phyloP scores from a whole-genome alignment of 2,888 invertebrate species.

The Dorcus hopei region DNA sequence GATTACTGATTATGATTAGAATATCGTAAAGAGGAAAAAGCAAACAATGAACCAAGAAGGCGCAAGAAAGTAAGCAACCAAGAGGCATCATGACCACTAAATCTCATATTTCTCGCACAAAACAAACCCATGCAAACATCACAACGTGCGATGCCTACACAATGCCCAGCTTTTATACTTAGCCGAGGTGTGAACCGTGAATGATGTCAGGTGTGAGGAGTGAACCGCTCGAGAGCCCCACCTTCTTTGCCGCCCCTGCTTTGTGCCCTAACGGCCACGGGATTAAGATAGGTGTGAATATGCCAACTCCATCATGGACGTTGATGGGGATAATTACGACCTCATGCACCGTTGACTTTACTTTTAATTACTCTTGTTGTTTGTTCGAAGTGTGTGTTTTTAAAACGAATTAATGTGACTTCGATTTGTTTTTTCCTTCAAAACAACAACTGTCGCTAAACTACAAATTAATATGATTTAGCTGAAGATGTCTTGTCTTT shows the following conservation, averaged over 20 bases:
- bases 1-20: no score
- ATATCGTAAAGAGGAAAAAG: not conserved
- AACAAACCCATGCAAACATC: slow-evolving; percentile 26
- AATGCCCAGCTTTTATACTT: slow-evolving; percentile 4
- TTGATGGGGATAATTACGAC: slow-evolving; percentile 17
- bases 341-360: slow-evolving; percentile 1
- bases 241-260: slow-evolving; percentile 23
- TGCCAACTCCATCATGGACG: slow-evolving; percentile 17
- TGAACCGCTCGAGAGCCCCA: slow-evolving; percentile 26
- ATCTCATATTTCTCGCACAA: slow-evolving; percentile 22
- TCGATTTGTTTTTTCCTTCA: not conserved
- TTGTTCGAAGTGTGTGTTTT: not conserved
- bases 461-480: not conserved
- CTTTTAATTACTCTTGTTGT: slow-evolving; percentile 2
- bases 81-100: not conserved
- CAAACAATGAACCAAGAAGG: no score
- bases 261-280: slow-evolving; percentile 20
- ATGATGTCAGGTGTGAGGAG: slow-evolving; percentile 27
- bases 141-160: slow-evolving; percentile 13
- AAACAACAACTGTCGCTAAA: not conserved
- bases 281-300: slow-evolving; percentile 29
- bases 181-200: slow-evolving; percentile 25
- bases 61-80: not conserved
- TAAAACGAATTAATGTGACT: not conserved
- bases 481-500: not conserved